A percentile compares a stretch with the other conserved stretches of the same genome.
These are phyloP conservation scores for Tortricodes alternella DNA, from an alignment of 2,888 invertebrate species.

Conservation along the genomic window DNA sequence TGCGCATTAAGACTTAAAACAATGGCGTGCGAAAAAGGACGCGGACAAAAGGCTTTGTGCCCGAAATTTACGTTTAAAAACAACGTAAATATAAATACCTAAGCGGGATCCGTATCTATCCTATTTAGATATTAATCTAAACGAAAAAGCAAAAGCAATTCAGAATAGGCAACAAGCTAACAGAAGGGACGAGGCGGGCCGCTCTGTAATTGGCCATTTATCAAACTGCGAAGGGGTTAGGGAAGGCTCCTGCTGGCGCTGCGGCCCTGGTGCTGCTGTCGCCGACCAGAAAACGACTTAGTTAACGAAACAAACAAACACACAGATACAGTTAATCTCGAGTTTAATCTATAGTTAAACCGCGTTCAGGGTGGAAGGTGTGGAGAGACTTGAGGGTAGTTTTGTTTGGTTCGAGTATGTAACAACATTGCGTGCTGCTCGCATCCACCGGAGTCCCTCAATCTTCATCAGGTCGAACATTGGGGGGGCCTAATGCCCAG, in stretches of 20 bases:
- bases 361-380: no score
- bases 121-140: constrained; percentile 84
- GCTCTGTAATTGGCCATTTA: constrained; percentile 83
- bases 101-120: constrained; percentile 81
- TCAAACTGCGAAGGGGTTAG: constrained; percentile 83
- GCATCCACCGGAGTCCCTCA: no score
- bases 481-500: no score
- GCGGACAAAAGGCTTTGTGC: constrained; percentile 56
- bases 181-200: constrained; percentile 77
- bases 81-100: constrained; percentile 74
- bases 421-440: no score
- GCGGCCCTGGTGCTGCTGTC: constrained; percentile 61
- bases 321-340: constrained; percentile 27
- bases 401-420: no score
- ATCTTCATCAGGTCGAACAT: no score
- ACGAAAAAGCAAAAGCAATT: constrained; percentile 83
- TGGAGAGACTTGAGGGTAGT: no score
- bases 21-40: constrained; percentile 63
- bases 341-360: constrained; percentile 27
- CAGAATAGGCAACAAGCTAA: constrained; percentile 83
- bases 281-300: constrained; percentile 46
- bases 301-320: constrained; percentile 42
- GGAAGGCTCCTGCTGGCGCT: constrained; percentile 66
- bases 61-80: constrained; percentile 82
- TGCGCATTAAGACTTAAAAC: constrained; percentile 60